Conservation (phyloP, 2,888 invertebrate genomes). For the Agapostemon virescens region DNA sequence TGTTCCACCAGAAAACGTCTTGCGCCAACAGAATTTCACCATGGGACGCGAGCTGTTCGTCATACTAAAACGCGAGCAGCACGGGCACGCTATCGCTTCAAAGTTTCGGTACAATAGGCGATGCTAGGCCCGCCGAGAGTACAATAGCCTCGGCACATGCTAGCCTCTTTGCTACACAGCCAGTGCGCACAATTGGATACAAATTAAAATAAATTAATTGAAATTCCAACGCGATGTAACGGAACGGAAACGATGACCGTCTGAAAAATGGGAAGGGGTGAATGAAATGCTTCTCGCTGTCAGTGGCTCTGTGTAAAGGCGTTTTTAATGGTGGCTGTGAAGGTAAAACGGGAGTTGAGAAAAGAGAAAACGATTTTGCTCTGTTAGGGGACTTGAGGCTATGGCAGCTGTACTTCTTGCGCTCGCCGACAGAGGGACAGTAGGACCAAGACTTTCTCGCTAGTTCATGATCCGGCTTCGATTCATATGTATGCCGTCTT, state of each 20-base stretch:
- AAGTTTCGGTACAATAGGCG: slow-evolving; percentile 2
- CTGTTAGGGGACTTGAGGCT: too few species aligned
- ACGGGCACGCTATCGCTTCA: background rate
- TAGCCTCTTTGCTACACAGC: background rate
- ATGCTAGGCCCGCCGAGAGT: background rate
- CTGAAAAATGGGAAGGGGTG: too few species aligned
- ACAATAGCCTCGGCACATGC: background rate
- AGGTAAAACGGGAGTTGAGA: too few species aligned
- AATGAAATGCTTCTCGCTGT: too few species aligned
- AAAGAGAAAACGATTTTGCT: too few species aligned
- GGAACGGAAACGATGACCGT: background rate
- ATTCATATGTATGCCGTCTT: too few species aligned
- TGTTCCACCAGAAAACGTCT: background rate
- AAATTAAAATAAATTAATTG: slow-evolving; percentile 12
- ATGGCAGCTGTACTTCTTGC: too few species aligned
- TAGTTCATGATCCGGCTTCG: too few species aligned
- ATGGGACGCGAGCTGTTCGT: background rate
- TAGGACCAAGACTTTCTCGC: too few species aligned
- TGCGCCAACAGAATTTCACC: background rate
- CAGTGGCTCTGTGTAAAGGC: too few species aligned
- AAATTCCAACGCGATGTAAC: background rate
- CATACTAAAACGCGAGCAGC: background rate
- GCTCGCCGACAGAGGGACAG: too few species aligned
- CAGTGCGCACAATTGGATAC: background rate
- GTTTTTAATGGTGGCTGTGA: too few species aligned